These are phyloP conservation scores for Charaxes varanes DNA, from an alignment of 1,140 invertebrate species.

Conservation along the genomic window DNA sequence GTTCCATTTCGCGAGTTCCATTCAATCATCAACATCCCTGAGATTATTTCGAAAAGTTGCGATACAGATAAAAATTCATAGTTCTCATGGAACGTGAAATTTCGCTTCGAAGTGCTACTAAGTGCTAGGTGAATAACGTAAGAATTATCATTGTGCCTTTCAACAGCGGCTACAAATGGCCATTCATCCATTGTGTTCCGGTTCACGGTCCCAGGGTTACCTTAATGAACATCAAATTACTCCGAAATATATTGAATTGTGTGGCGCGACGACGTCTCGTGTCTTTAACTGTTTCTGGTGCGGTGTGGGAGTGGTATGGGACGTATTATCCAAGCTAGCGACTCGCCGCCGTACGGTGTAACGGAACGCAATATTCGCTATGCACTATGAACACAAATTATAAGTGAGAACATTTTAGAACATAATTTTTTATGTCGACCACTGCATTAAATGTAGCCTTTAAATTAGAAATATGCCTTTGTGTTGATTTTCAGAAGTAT, in stretches of 20 bases:
- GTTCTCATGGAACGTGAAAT: slow-evolving; percentile 15
- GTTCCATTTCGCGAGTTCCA: too few species aligned
- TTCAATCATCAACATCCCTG: too few species aligned
- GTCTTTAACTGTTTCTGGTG: slow-evolving; percentile 49
- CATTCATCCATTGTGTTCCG: slow-evolving; percentile 72
- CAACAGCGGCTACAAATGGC: slow-evolving; percentile 67
- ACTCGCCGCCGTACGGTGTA: slow-evolving; percentile 50
- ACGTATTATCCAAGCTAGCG: slow-evolving; percentile 52
- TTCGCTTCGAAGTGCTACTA: slow-evolving; percentile 57
- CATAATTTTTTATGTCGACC: slow-evolving; percentile 50
- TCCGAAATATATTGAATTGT: slow-evolving; percentile 73
- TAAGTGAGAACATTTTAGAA: slow-evolving; percentile 71
- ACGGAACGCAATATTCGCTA: slow-evolving; percentile 68
- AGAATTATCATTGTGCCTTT: slow-evolving; percentile 64
- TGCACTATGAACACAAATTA: slow-evolving; percentile 71
- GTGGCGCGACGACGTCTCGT: slow-evolving; percentile 59
- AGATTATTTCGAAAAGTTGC: not conserved
- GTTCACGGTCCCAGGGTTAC: slow-evolving; percentile 70
- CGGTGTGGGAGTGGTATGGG: slow-evolving; percentile 46
- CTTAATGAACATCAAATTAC: slow-evolving; percentile 73
- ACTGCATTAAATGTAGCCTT: slow-evolving; percentile 17
- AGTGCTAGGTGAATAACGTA: slow-evolving; percentile 59
- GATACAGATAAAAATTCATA: slow-evolving; percentile 10
- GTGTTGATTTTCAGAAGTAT: not conserved
- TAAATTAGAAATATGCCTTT: slow-evolving; percentile 4